A percentile compares a stretch with the other conserved stretches of the same genome.
phyloP scores from a whole-genome alignment of 2,888 invertebrate species.

The Eurois occulta region DNA sequence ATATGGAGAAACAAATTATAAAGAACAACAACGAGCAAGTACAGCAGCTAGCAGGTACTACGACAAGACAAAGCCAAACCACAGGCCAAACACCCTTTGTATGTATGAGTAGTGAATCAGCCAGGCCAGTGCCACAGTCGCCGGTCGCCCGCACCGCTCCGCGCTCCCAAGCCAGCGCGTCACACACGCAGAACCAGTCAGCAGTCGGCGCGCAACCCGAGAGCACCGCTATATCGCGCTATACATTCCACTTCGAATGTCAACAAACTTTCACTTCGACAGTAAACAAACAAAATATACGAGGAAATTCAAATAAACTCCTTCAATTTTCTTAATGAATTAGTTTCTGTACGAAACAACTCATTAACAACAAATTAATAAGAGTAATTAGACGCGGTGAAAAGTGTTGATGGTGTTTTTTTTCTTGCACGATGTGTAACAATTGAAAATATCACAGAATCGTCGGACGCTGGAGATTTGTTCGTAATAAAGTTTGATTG shows the following conservation, averaged over 20 bases:
- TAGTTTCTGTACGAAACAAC: conserved; percentile 14
- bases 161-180: conserved; percentile 2
- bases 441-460: conserved; percentile 60
- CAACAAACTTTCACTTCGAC: conserved; percentile 67
- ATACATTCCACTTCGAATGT: conserved; percentile 37
- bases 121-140: conserved; percentile 46
- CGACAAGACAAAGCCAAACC: conserved; percentile 56
- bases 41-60: conserved; percentile 31
- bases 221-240: conserved; percentile 34
- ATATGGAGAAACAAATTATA: conserved; percentile 60
- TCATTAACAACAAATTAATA: conserved; percentile 13
- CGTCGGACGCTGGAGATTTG: conserved; percentile 48
- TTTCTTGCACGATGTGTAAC: conserved; percentile 48
- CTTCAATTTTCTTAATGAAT: conserved; percentile 7
- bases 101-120: conserved; percentile 61
- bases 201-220: conserved; percentile 47
- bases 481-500: conserved; percentile 46
- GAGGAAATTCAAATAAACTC: conserved; percentile 18
- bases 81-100: conserved; percentile 57
- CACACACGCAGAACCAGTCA: conserved; percentile 43
- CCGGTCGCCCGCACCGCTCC: conserved; percentile 23
- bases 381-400: conserved; percentile 50
- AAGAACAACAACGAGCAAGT: conserved; percentile 42
- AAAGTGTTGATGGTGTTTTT: conserved; percentile 52
- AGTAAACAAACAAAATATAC: conserved; percentile 57